Percentiles rank a stretch among this genome's conserved stretches.
Conservation (phyloP, 2,797 vertebrate species). For the Selene dorsalis region DNA sequence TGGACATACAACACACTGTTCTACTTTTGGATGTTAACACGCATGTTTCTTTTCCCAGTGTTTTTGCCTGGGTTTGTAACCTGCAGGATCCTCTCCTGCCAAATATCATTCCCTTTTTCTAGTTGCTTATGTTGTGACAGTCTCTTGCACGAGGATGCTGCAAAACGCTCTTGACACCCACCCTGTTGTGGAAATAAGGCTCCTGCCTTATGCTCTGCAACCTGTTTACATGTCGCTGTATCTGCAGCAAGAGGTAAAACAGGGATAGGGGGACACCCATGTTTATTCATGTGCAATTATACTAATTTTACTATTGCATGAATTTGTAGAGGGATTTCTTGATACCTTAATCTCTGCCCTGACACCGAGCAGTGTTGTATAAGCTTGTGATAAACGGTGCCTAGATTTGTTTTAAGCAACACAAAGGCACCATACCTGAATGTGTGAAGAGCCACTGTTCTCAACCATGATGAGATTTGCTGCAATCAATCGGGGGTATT, state of each 20-base stretch:
- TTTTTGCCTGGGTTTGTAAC: slow-evolving; percentile 23
- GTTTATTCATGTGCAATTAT: slow-evolving; percentile 63
- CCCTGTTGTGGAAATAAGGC: slow-evolving; percentile 70
- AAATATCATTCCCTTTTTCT: slow-evolving; percentile 38
- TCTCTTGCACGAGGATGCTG: slow-evolving; percentile 60
- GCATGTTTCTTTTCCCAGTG: slow-evolving; percentile 25
- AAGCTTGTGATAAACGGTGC: slow-evolving; percentile 31
- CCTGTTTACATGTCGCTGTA: slow-evolving; percentile 72
- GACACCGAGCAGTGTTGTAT: slow-evolving; percentile 28
- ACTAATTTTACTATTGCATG: slow-evolving; percentile 41
- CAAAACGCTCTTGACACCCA: slow-evolving; percentile 72
- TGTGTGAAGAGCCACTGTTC: slow-evolving; percentile 53
- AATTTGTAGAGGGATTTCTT: slow-evolving; percentile 43
- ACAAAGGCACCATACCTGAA: slow-evolving; percentile 53
- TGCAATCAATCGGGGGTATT: slow-evolving; percentile 60
- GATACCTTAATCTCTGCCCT: slow-evolving; percentile 33
- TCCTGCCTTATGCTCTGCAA: slow-evolving; percentile 72
- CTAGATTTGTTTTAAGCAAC: slow-evolving; percentile 54
- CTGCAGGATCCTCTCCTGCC: slow-evolving; percentile 31
- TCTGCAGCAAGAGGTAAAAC: slow-evolving; percentile 67
- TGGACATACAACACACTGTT: slow-evolving; percentile 33
- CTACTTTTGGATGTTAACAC: slow-evolving; percentile 23
- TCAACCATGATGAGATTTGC: slow-evolving; percentile 70
- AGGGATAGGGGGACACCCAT: slow-evolving; percentile 57
- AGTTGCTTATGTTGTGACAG: slow-evolving; percentile 60